Percentiles rank a stretch among this genome's conserved stretches.
These are phyloP conservation scores for Chelonoidis abingdonii DNA, from an alignment of 2,113 vertebrate species.

Conservation along the genomic window DNA sequence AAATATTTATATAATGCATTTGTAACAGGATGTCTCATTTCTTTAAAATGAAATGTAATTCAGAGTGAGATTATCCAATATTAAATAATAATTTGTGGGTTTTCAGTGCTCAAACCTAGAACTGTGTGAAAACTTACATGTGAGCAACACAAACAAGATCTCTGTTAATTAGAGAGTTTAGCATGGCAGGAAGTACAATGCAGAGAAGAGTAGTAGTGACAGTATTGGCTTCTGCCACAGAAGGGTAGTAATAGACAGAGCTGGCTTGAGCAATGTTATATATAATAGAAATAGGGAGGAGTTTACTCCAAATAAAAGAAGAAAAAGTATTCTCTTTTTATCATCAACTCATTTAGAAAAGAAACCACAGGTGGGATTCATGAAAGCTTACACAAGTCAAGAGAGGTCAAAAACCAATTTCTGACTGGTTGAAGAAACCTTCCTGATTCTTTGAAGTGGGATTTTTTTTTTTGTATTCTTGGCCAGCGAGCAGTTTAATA, in stretches of 20 bases:
- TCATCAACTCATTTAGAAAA: slow-evolving; percentile 66
- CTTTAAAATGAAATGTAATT: neutral
- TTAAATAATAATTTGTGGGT: neutral
- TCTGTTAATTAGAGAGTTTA: neutral
- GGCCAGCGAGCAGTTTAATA: slow-evolving; percentile 50
- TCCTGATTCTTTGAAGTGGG: slow-evolving; percentile 65
- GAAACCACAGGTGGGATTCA: slow-evolving; percentile 67
- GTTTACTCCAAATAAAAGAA: slow-evolving; percentile 57
- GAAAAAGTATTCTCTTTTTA: slow-evolving; percentile 65
- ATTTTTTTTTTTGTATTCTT: slow-evolving; percentile 13
- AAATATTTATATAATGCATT: neutral
- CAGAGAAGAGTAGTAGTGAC: neutral
- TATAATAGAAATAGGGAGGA: slow-evolving; percentile 37
- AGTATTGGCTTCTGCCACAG: neutral
- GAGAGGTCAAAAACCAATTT: slow-evolving; percentile 74
- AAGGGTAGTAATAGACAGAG: slow-evolving; percentile 3
- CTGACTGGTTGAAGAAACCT: slow-evolving; percentile 70
- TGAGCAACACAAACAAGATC: neutral
- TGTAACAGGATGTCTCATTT: neutral
- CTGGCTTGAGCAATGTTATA: neutral
- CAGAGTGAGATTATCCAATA: neutral
- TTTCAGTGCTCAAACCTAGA: neutral
- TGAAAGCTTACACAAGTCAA: slow-evolving; percentile 67
- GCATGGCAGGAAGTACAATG: neutral
- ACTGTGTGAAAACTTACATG: neutral